Base-by-base conservation (phyloP, 2,797 vertebrate genomes). In the Gymnoscopelus microlampas region DNA sequence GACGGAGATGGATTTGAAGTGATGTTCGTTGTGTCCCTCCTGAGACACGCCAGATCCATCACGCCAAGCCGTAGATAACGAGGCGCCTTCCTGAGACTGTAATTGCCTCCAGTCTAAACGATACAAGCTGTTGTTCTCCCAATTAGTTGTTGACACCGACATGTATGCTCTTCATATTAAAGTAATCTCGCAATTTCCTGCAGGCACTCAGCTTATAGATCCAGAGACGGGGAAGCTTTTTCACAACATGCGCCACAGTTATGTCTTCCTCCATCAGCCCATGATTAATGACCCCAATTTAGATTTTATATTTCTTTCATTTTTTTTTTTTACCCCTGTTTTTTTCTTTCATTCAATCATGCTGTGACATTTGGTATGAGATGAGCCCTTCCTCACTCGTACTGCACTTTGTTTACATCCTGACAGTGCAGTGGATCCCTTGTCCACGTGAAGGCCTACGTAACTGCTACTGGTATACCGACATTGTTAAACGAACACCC, bases 241-340 rank as follows among this genome's bases (percentile, higher is more conserved):
- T 80, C 87, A 81, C 80, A 76, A 74, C 76, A 77, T 79, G 86
- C 87, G 92, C 90, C 90, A 83, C 56, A 60, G 74, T 83, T 82
- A 44, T 44, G 8, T 44, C 39, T 83, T 48, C 39, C 82, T 54
- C 73, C 57, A 11, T 19, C 55, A 75, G 77, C 83, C 71, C 63
- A 55, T 93, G 93, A 94, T 93, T 93, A 92, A 93, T 93, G 90
- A 90, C 77, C 87, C 89, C 91, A 92, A 94, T 93, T 93, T 91
- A 84, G 86, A 79, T 70, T 70, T 1, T 84, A 73, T 85, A 86
- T 74, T 77, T 78, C 73, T 82, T 63, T 70, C 63, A 32, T 2
- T 7, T 6, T 10, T 10, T 10, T 10, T 44, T 10, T 10, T 9
- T 6, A 7, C 39, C 9, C 39, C 39, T n/a, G n/a, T n/a, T n/a